Evolutionary conservation across 2,113 vertebrate species (phyloP), one percentile per base, ranked within the genome.

Genomic region (Microcebus murinus): DNA sequence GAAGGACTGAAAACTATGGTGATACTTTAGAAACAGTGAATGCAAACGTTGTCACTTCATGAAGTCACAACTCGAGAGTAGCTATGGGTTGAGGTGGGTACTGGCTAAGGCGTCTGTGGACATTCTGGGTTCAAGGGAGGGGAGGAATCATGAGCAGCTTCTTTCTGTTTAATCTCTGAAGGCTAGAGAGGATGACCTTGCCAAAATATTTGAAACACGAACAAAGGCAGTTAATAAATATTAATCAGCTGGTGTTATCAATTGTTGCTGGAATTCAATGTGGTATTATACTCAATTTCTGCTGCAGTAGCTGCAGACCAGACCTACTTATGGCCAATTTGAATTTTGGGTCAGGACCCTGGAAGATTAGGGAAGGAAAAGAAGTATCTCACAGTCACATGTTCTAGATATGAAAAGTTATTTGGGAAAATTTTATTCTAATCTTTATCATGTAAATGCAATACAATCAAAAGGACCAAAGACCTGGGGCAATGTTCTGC

Each of bases 311-410:
- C 39, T 36, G 25, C 50, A 50, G 67, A 42, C 8, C 39, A 91
- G 45, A 79, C 6, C 50, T 83, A 36, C 86, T 63, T 92, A 11
- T 50, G 70, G 92, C 11, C 23, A 20, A 8, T 67, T 29, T 68
- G 59, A 39, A 17, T 74, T 94, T 80, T 23, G 52, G 52, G 34
- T 88, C 61, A 82, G 27, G 61, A 68, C 39, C 48, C 45, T 81
- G 76, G 61, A 96, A 85, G 48, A 92, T 50, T 50, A 92, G 8
- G n/a, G 76, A 67, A 95, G 65, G 36, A 95, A 90, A 82, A 36
- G 67, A 87, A 96, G 21, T 31, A 1, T 74, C 8, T 71, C 48
- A 77, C 4, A 52, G n/a, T 88, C 17, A 39, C 39, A 48, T 48
- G 20, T 88, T 94, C 73, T 91, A 81, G 34, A 42, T 67, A 63